phyloP scores from a whole-genome alignment of 2,888 invertebrate species.

The Trimorus sp. region DNA sequence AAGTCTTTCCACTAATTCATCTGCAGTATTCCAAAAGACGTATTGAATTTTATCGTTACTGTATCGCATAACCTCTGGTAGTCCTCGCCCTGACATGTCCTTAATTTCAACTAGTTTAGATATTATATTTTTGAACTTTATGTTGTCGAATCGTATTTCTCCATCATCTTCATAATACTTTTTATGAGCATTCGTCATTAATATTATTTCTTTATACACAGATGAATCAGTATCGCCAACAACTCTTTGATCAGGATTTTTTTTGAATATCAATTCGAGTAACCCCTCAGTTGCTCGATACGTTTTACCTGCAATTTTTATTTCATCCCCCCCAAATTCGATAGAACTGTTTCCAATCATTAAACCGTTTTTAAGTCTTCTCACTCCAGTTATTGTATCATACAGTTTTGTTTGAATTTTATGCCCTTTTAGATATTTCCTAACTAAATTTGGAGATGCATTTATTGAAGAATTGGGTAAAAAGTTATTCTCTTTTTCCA shows the following conservation, averaged over 20 bases:
- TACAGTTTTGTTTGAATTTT: neutral
- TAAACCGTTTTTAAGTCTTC: neutral
- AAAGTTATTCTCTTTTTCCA: no score
- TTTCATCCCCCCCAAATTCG: neutral
- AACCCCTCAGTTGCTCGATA: slow-evolving; percentile 7
- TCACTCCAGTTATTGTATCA: slow-evolving; percentile 1
- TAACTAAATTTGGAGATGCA: neutral
- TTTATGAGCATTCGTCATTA: slow-evolving; percentile 23
- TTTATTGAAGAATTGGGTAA: no score
- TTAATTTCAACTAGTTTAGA: neutral
- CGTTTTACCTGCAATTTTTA: neutral
- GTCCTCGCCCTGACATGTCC: neutral
- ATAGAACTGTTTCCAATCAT: slow-evolving; percentile 7
- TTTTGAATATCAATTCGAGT: slow-evolving; percentile 18
- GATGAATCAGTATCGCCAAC: slow-evolving; percentile 2
- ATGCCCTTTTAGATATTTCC: neutral
- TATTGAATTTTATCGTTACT: slow-evolving; percentile 38
- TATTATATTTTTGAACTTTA: slow-evolving; percentile 16
- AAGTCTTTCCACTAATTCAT: slow-evolving; percentile 57
- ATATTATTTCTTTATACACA: slow-evolving; percentile 14
- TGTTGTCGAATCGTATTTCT: neutral
- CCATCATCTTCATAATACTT: slow-evolving; percentile 7
- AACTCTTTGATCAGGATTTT: neutral
- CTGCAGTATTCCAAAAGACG: slow-evolving; percentile 59
- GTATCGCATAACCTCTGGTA: neutral